Base-by-base conservation (phyloP, 1,140 invertebrate species). In the Trichoplusia ni region DNA sequence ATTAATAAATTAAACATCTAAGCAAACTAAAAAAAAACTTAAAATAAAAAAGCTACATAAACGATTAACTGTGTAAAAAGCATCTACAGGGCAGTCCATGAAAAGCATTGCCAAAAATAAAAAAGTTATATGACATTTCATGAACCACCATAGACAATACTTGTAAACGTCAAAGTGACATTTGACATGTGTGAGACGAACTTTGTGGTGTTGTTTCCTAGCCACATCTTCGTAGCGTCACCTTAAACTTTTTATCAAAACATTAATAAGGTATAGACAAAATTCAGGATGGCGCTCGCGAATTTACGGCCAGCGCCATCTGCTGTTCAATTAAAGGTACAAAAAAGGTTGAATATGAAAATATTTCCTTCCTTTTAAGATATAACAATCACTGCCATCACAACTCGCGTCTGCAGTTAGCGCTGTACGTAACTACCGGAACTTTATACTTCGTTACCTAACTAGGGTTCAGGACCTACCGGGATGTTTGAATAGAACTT, bases 241-340 rank as follows among this genome's bases (percentile, higher is more conserved):
- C 64, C 81, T 72, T 82, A 84, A 84, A 85, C 76, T 73, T 70
- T 27, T 27, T n/a, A 40, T 33, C 27, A 46, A 56, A 8, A 60
- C 46, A 40, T 31, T 18, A 46, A 33, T 38, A 54, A 31, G 37
- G 33, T 49, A 27, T 8, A 51, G 70, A 63, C 64, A 71, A 76
- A 82, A 84, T 86, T 83, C 81, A 87, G 82, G 81, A 81, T 85
- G 82, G 84, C 86, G 84, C 86, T 83, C 65, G 71, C 71, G 68
- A 73, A 33, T 72, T 64, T 69, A 82, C 78, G 72, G 81, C 75
- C 81, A 89, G 82, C 84, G 82, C 86, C 86, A 87, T 80, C 82
- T 86, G 83, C 73, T 74, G 27, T 67, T 65, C n/a, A 14, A 62
- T 65, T 44, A 35, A 21, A 35, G n/a, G n/a, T n/a, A n/a, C n/a